These are phyloP conservation scores for Squalus acanthias DNA, from an alignment of 2,797 vertebrate species.

Conservation along the genomic window DNA sequence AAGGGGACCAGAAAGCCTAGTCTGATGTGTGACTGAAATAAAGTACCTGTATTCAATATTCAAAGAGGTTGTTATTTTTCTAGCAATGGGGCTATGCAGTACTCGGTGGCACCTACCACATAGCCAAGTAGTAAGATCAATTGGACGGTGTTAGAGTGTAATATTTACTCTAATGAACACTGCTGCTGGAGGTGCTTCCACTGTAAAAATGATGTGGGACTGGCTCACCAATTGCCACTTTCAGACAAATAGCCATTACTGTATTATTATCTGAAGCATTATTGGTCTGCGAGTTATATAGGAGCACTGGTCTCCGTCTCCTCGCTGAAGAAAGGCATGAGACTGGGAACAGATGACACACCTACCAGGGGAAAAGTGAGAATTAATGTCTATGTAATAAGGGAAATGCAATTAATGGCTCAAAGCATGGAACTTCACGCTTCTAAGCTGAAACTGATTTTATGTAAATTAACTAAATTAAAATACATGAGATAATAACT, in stretches of 20 bases:
- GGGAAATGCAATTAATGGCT: slow-evolving; percentile 33
- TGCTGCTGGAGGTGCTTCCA: not conserved
- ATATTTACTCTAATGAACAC: not conserved
- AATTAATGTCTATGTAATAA: slow-evolving; percentile 33
- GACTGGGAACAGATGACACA: not conserved
- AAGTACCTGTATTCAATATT: not conserved
- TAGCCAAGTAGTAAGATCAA: not conserved
- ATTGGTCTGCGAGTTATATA: not conserved
- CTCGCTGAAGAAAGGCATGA: not conserved
- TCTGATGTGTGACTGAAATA: not conserved
- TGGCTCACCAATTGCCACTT: slow-evolving; percentile 12
- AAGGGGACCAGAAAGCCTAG: not conserved
- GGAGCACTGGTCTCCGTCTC: not conserved
- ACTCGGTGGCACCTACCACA: not conserved
- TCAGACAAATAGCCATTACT: not conserved
- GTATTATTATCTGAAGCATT: not conserved
- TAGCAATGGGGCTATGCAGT: not conserved
- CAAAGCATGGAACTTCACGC: slow-evolving; percentile 35
- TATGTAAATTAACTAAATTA: slow-evolving; percentile 36
- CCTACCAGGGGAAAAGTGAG: slow-evolving; percentile 14
- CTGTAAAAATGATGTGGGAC: slow-evolving; percentile 11
- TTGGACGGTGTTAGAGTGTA: not conserved
- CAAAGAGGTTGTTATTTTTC: not conserved
- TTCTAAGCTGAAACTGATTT: slow-evolving; percentile 33
- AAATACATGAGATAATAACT: slow-evolving; percentile 38